Base-by-base conservation (phyloP, 2,797 vertebrate genomes). In the Leptatherina wallacei region DNA sequence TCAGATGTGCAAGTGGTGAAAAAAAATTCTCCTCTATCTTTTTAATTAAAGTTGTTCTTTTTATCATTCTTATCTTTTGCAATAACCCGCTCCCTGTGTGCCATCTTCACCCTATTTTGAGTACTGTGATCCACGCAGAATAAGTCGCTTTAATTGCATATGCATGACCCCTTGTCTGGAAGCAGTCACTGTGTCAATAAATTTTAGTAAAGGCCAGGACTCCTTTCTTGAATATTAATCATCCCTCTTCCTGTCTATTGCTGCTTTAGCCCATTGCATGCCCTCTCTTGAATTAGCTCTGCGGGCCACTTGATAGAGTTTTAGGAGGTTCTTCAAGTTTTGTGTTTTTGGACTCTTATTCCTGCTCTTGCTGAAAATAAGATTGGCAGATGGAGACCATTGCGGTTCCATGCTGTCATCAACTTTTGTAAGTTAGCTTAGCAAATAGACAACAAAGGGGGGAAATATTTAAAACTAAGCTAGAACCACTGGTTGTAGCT, bases 41-140 rank as follows among this genome's bases (percentile, higher is more conserved):
- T 91, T 88, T 88, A 90, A 91, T 92, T 90, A 85, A 89, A 86
- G 54, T 80, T 77, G 73, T 77, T 78, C 83, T 85, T 85, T 82
- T 75, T 82, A 88, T 91, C 70, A 56, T 78, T 79, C 83, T 86
- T 84, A 92, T 91, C 86, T n/a, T 67, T 22, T 59, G 71, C 47
- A 33, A 22, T 59, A 78, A 81, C 9, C 44, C 71, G 65, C 69
- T 81, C 66, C 69, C 60, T 7, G 57, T 69, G 49, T 22, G 59
- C 76, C 33, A 35, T 58, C 68, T 49, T 75, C 71, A 58, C 54
- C 82, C 68, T 42, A 35, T 72, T 77, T 61, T 42, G 54, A 80
- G 78, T 65, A 14, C 71, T 16, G 24, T 51, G 57, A 44, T 83
- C 86, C 70, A 62, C 63, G 80, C 69, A 65, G 74, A 85, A 78